Percentiles rank a stretch among this genome's conserved stretches.
phyloP scores from a whole-genome alignment of 1,140 invertebrate genomes.

The Drosophila ambigua region DNA sequence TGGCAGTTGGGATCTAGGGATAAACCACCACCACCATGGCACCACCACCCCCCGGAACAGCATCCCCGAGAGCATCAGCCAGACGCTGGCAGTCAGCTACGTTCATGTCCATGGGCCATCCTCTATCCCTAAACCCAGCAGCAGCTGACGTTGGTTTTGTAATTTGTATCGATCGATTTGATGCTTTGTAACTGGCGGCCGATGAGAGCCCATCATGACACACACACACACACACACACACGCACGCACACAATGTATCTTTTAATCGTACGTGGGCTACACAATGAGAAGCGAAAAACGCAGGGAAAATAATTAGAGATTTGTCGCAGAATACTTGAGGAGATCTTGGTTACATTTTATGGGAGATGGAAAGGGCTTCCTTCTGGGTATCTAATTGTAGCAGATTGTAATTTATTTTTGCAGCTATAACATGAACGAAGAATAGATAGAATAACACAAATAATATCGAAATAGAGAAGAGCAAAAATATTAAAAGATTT shows the following conservation, averaged over 20 bases:
- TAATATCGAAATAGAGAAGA: too few species aligned
- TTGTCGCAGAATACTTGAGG: background rate
- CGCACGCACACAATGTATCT: conserved; percentile 22
- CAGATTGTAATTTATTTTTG: too few species aligned
- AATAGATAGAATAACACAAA: too few species aligned
- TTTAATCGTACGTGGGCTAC: conserved; percentile 41
- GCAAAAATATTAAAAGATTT: too few species aligned
- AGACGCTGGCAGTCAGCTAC: conserved; percentile 6
- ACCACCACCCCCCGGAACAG: conserved; percentile 8
- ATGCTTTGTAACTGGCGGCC: conserved; percentile 50
- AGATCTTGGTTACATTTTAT: conserved; percentile 1
- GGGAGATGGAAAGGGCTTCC: too few species aligned
- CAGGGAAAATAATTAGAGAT: conserved; percentile 23
- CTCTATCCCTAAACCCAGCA: background rate
- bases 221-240: conserved; percentile 18
- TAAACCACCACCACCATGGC: conserved; percentile 13
- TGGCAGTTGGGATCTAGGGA: conserved; percentile 40
- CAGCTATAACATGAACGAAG: too few species aligned
- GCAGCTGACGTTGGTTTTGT: conserved; percentile 64
- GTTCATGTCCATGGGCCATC: too few species aligned
- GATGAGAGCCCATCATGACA: conserved; percentile 1
- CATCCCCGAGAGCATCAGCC: conserved; percentile 32
- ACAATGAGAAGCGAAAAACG: conserved; percentile 12
- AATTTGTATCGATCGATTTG: conserved; percentile 78
- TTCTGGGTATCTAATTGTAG: too few species aligned